Conservation (phyloP, 2,113 vertebrate genomes). For the Natator depressus region DNA sequence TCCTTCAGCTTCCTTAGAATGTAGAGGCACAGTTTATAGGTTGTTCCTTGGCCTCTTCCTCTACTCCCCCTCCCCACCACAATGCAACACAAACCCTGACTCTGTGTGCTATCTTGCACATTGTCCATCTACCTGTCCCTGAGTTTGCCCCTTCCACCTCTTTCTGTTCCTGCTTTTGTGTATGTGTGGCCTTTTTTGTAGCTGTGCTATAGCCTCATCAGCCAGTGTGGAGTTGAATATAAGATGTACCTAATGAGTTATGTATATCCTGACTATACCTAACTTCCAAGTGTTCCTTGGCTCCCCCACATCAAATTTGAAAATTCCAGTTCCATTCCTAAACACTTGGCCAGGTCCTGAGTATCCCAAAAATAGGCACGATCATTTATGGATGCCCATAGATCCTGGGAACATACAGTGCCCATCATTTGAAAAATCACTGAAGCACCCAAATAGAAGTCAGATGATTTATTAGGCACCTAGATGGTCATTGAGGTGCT, state of each 20-base stretch:
- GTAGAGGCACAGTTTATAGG: background rate
- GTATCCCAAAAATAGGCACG: background rate
- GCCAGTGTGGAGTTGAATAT: background rate
- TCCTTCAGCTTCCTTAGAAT: background rate
- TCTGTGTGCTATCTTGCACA: background rate
- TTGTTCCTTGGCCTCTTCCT: background rate
- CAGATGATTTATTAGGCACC: fast-evolving
- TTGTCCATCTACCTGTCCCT: background rate
- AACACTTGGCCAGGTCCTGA: background rate
- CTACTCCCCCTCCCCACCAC: background rate
- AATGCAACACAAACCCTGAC: background rate
- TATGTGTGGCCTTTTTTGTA: fast-evolving
- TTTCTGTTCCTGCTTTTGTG: background rate
- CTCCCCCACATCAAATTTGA: background rate
- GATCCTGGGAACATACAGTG: fast-evolving
- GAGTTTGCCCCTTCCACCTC: background rate
- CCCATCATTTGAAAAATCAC: background rate
- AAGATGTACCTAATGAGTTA: background rate
- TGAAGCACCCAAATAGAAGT: background rate
- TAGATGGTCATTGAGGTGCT: background rate
- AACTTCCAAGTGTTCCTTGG: background rate
- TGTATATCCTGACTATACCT: background rate
- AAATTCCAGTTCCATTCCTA: background rate
- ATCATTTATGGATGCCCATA: background rate
- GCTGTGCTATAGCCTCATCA: background rate